Percentiles rank a stretch among this genome's conserved stretches.
phyloP scores from a whole-genome alignment of 1,140 invertebrate genomes.

The Papilio glaucus region DNA sequence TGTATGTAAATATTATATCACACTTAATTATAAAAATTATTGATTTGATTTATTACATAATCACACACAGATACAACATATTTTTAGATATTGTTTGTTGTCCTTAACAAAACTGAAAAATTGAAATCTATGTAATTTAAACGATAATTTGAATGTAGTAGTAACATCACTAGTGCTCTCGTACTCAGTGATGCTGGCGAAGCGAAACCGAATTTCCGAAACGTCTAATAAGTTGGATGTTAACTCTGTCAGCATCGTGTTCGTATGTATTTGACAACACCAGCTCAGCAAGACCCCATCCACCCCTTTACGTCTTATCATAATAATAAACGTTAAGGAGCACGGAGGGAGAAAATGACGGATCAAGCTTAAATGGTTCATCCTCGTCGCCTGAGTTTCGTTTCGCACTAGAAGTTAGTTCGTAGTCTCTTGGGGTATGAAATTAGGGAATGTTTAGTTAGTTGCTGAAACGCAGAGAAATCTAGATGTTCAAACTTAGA shows the following conservation, averaged over 20 bases:
- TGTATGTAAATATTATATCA: too few species aligned
- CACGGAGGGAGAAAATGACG: slow-evolving; percentile 41
- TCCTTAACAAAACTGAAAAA: neutral
- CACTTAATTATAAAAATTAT: neutral
- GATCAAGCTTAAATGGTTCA: slow-evolving; percentile 53
- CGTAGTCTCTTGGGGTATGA: slow-evolving; percentile 50
- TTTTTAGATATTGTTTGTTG: too few species aligned
- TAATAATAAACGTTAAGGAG: slow-evolving; percentile 39
- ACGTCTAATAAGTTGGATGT: slow-evolving; percentile 82
- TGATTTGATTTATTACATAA: too few species aligned
- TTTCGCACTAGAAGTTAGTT: slow-evolving; percentile 61
- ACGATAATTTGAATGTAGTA: neutral
- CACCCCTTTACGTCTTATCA: slow-evolving; percentile 36
- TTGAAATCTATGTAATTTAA: neutral
- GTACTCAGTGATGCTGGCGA: slow-evolving; percentile 58
- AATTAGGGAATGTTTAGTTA: slow-evolving; percentile 69
- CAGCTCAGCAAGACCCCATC: slow-evolving; percentile 51
- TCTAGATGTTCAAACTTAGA: slow-evolving; percentile 42
- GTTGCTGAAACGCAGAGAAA: slow-evolving; percentile 43
- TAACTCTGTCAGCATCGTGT: slow-evolving; percentile 72
- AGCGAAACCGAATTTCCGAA: slow-evolving; percentile 80
- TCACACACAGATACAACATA: too few species aligned
- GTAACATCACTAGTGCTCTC: slow-evolving; percentile 20
- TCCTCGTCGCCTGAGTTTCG: slow-evolving; percentile 56
- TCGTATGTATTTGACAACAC: slow-evolving; percentile 66